Percentiles rank a stretch among this genome's conserved stretches.
Conservation (phyloP, 2,888 invertebrate genomes). For the Portevinia maculata region DNA sequence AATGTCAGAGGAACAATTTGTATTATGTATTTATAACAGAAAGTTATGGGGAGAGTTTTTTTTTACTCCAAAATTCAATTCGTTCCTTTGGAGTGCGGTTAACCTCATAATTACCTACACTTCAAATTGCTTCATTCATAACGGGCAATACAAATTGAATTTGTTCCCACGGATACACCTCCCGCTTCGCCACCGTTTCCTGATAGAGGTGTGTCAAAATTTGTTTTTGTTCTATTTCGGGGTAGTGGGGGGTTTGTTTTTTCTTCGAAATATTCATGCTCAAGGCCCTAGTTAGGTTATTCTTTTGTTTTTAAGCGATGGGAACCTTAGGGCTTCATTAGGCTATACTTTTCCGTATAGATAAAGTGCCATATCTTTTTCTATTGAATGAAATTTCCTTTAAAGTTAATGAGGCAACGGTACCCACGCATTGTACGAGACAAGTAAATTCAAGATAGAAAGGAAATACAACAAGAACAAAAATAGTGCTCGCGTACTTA, state of each 20-base stretch:
- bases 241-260: not conserved
- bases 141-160: conserved; percentile 5
- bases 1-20: not conserved
- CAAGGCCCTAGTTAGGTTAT: not conserved
- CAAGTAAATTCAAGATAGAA: not conserved
- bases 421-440: conserved; percentile 1
- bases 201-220: conserved; percentile 5
- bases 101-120: conserved; percentile 12
- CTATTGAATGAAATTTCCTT: conserved; percentile 19
- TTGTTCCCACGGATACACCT: conserved; percentile 10
- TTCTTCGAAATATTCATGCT: not conserved
- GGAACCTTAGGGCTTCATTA: not conserved
- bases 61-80: not conserved
- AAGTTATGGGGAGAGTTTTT: not conserved
- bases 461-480: not conserved
- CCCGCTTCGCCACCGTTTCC: not conserved
- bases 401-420: conserved; percentile 31
- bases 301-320: not conserved
- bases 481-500: not conserved
- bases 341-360: not conserved
- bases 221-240: not conserved
- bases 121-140: not conserved
- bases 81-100: not conserved
- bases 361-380: not conserved
- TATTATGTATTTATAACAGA: not conserved